Percentiles rank a stretch among this genome's conserved stretches.
Evolutionary conservation across 2,113 vertebrate genomes (phyloP).

Genomic region (Microcebus griseorufus): DNA sequence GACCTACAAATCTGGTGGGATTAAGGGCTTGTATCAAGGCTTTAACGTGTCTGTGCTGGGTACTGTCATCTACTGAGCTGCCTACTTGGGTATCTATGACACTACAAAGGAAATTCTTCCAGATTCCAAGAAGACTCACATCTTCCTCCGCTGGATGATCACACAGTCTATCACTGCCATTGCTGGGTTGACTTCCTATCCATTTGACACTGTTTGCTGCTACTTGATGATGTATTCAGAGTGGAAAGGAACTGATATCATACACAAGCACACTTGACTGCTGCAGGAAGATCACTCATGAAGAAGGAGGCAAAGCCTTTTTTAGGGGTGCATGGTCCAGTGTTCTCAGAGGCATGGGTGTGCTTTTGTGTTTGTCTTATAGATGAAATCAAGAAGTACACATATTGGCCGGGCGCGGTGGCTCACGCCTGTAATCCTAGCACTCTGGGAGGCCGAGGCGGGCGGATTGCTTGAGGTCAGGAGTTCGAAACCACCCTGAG

Average conservation of each 20-base stretch:
- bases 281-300: conserved; percentile 93
- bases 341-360: conserved; percentile 84
- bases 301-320: conserved; percentile 90
- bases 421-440: too few species aligned
- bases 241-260: conserved; percentile 94
- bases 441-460: too few species aligned
- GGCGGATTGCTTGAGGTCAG: too few species aligned
- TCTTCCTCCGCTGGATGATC: conserved; percentile 96
- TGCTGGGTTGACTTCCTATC: conserved; percentile 91
- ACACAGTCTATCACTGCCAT: conserved; percentile 92
- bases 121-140: conserved; percentile 94
- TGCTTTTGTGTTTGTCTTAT: conserved; percentile 95
- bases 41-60: conserved; percentile 89
- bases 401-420: too few species aligned
- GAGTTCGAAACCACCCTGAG: too few species aligned
- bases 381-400: conserved; percentile 95
- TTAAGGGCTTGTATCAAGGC: conserved; percentile 67
- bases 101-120: conserved; percentile 96
- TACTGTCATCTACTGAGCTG: conserved; percentile 95
- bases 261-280: conserved; percentile 93
- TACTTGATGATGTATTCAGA: conserved; percentile 89
- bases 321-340: conserved; percentile 93
- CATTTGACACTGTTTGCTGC: conserved; percentile 94
- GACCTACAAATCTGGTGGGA: conserved; percentile 88
- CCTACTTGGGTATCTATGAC: conserved; percentile 95